Percentiles rank a stretch among this genome's conserved stretches.
phyloP scores from a whole-genome alignment of 2,888 invertebrate genomes.

The Caenorhabditis parvicauda region DNA sequence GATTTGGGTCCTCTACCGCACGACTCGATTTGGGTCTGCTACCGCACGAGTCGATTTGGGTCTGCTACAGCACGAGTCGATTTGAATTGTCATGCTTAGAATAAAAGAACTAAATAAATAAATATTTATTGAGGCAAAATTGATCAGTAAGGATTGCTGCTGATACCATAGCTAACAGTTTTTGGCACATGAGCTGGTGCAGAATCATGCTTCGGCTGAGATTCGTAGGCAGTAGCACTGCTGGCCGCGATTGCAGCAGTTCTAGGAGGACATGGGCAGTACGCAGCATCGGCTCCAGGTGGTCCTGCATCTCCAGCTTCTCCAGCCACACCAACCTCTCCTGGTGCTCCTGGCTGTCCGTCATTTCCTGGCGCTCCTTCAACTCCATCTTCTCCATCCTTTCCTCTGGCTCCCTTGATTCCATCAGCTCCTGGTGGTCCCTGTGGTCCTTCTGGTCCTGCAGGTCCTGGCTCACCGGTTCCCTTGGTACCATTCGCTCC shows the following conservation, averaged over 20 bases:
- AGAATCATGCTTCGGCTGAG: no score
- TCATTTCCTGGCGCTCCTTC: slow-evolving; percentile 17
- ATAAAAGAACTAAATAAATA: no score
- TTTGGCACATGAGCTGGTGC: no score
- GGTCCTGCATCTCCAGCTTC: slow-evolving; percentile 16
- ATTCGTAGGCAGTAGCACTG: slow-evolving; percentile 2
- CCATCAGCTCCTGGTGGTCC: slow-evolving; percentile 25
- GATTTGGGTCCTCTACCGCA: no score
- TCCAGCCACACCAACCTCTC: slow-evolving; percentile 16
- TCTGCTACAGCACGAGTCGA: no score
- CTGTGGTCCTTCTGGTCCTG: slow-evolving; percentile 14
- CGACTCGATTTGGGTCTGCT: no score
- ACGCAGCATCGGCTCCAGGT: slow-evolving; percentile 24
- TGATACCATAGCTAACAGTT: no score
- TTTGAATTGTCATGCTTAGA: no score
- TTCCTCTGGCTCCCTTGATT: slow-evolving; percentile 20
- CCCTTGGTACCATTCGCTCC: slow-evolving; percentile 22
- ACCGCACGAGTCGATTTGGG: no score
- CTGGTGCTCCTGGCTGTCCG: slow-evolving; percentile 22
- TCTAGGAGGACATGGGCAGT: slow-evolving; percentile 24
- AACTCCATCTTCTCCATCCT: slow-evolving; percentile 22
- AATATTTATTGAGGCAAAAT: no score
- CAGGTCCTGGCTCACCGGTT: slow-evolving; percentile 20
- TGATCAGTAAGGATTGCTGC: no score
- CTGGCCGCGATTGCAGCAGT: slow-evolving; percentile 19